phyloP scores from a whole-genome alignment of 2,113 vertebrate genomes.

The Aegotheles bennettii region DNA sequence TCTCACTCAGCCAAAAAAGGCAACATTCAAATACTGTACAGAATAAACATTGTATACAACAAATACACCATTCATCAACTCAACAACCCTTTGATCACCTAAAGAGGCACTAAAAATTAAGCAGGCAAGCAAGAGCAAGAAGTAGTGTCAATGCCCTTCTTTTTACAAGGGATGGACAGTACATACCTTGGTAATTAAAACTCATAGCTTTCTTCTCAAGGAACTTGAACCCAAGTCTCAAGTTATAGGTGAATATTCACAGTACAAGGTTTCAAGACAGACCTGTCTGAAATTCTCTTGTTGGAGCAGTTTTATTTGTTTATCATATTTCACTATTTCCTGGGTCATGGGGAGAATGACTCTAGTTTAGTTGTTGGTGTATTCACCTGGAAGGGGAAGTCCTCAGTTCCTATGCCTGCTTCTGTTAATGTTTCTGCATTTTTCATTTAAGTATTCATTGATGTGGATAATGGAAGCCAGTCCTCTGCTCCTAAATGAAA shows the following conservation, averaged over 20 bases:
- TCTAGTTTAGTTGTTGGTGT: constrained; percentile 24
- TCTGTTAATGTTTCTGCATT: constrained; percentile 35
- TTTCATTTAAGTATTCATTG: constrained; percentile 62
- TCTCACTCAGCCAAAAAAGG: background rate
- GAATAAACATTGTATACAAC: background rate
- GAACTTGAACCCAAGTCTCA: constrained; percentile 45
- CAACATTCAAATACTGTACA: background rate
- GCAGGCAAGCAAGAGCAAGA: constrained; percentile 53
- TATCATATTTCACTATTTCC: constrained; percentile 34
- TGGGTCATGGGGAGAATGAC: background rate
- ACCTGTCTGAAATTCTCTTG: constrained; percentile 52
- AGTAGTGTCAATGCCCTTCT: background rate
- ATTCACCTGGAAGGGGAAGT: constrained; percentile 58
- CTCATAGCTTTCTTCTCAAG: constrained; percentile 44
- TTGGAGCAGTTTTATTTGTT: constrained; percentile 58
- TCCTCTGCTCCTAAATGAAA: constrained; percentile 53
- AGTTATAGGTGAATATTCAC: constrained; percentile 51
- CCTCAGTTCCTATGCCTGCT: constrained; percentile 43
- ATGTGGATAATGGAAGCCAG: constrained; percentile 57
- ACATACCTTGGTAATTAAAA: constrained; percentile 60
- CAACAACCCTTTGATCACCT: background rate
- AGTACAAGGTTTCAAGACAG: constrained; percentile 37
- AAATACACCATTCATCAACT: constrained; percentile 10
- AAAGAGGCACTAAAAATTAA: constrained; percentile 28
- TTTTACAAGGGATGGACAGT: background rate